Evolutionary conservation across 2,113 vertebrate genomes (phyloP), one percentile per base, ranked within the genome.

Genomic region (Antigone vipio): DNA sequence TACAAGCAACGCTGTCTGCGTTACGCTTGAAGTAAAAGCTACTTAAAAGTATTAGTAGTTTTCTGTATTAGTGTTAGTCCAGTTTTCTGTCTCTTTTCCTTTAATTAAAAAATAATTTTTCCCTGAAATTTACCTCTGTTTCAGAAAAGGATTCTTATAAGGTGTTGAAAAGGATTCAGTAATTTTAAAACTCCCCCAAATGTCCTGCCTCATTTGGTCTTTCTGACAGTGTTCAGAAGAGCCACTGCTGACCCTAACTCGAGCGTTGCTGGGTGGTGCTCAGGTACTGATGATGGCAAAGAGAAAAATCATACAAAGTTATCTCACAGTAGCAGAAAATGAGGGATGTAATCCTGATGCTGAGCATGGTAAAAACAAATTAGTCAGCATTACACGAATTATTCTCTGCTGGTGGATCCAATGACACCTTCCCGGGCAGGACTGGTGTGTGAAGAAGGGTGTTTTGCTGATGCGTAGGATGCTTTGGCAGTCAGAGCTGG

Each of bases 311-410:
- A 30, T 22, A 8, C 12, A 53, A 53, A 69, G 11, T 7, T 81
- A 0, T 59, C 11, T 45, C 49, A 34, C 27, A 5, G 8, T 49
- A 49, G n/a, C 27, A 77, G 59, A 68, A 77, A 74, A n/a, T 27
- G 32, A 75, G n/a, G 42, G 38, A 7, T 67, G 42, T 32, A 60
- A n/a, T 74, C 16, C 21, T 66, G 50, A 49, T 53, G 17, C 32
- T 32, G 24, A 66, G 16, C 14, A 1, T 5, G 12, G 9, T 49
- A 40, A 94, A 89, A 63, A 49, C 60, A 22, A 18, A 7, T 45
- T 4, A 38, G 32, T 38, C 63, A 66, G n/a, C 7, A 1, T 11
- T 30, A 19, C 0, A 0, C 45, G 29, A 9, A 15, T 56, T 49
- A 11, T 53, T 56, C 32, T 40, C 6, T 92, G 60, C 60, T 42